A percentile compares a stretch with the other conserved stretches of the same genome.
Conservation (phyloP, 2,888 invertebrate species). For the Drosophila acutilabella region DNA sequence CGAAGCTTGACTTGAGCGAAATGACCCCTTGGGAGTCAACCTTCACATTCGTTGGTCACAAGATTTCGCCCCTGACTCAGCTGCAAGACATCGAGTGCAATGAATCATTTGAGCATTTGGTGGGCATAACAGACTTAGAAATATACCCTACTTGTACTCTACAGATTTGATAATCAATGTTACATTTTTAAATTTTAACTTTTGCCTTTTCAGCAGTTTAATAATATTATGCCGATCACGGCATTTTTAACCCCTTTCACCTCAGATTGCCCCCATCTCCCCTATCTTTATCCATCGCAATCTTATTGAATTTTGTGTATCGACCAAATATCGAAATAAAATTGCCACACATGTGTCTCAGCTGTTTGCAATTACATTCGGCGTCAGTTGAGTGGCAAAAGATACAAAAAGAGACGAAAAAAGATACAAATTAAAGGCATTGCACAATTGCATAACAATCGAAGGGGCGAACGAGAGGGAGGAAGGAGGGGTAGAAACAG, state of each 20-base stretch:
- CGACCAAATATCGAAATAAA: constrained; percentile 38
- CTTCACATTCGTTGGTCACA: constrained; percentile 40
- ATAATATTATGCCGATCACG: too few species aligned
- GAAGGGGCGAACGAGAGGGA: neutral
- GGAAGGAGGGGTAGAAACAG: neutral
- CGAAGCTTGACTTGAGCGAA: constrained; percentile 65
- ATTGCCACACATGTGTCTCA: constrained; percentile 70
- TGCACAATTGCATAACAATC: constrained; percentile 64
- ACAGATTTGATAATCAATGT: too few species aligned
- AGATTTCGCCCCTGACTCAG: constrained; percentile 23
- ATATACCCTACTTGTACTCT: too few species aligned
- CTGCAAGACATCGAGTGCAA: constrained; percentile 18
- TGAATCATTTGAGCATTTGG: constrained; percentile 2
- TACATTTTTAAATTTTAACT: too few species aligned
- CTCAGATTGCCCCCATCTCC: too few species aligned
- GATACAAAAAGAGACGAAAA: constrained; percentile 35
- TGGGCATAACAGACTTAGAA: too few species aligned
- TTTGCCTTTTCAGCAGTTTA: too few species aligned
- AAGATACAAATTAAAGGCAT: constrained; percentile 66
- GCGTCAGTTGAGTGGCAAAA: constrained; percentile 38
- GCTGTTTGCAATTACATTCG: constrained; percentile 72
- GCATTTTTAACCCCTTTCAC: constrained; percentile 10
- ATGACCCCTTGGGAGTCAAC: constrained; percentile 60
- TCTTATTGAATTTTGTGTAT: constrained; percentile 24
- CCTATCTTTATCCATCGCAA: constrained; percentile 6